A percentile compares a stretch with the other conserved stretches of the same genome.
phyloP scores from a whole-genome alignment of 2,888 invertebrate genomes.

The Drosophila histrio region DNA sequence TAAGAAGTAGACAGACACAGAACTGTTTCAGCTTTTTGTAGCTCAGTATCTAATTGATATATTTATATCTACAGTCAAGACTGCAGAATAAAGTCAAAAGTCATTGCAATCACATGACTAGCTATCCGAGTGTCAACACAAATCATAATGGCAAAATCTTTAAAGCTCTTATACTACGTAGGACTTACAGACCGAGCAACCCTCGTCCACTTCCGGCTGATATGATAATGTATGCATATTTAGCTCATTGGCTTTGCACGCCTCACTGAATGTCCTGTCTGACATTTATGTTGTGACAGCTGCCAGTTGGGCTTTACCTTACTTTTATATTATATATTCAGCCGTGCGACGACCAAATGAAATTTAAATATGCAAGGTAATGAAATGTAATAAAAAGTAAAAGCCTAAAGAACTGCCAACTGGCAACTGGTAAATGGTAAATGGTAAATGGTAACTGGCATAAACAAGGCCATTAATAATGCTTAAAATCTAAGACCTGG shows the following conservation, averaged over 20 bases:
- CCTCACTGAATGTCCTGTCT: conserved; percentile 38
- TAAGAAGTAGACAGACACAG: neutral
- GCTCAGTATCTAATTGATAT: neutral
- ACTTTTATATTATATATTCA: conserved; percentile 8
- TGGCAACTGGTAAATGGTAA: conserved; percentile 1
- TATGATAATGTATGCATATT: conserved; percentile 44
- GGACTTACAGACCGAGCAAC: neutral
- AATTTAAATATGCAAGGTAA: conserved; percentile 54
- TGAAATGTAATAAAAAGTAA: conserved; percentile 49
- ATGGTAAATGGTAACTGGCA: conserved; percentile 25
- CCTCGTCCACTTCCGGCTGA: conserved; percentile 28
- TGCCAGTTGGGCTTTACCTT: conserved; percentile 45
- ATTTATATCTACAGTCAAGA: too few species aligned
- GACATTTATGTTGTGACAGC: conserved; percentile 56
- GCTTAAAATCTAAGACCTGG: conserved; percentile 77
- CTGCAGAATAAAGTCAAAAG: neutral
- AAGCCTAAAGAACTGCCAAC: conserved; percentile 22
- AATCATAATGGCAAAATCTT: neutral
- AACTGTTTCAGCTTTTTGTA: neutral
- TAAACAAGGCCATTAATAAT: conserved; percentile 64
- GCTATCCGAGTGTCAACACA: too few species aligned
- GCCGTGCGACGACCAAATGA: conserved; percentile 27
- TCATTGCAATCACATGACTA: neutral
- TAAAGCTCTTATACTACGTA: neutral
- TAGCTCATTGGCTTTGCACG: conserved; percentile 55